Evolutionary conservation across 92 coral and sea anemone genomes (phyloP).

Genomic region (Montipora capitata): DNA sequence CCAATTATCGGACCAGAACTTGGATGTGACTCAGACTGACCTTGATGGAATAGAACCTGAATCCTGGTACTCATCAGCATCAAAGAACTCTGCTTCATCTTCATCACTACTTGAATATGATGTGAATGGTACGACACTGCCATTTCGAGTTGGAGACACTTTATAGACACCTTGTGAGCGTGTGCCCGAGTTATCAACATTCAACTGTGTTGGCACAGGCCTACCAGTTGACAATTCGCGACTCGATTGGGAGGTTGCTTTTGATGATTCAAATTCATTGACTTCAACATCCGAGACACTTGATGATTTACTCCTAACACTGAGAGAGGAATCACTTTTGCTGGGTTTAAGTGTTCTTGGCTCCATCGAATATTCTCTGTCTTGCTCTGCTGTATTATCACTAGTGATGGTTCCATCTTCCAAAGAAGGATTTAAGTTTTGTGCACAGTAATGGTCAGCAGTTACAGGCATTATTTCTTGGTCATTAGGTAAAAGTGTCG

Average conservation of each 20-base stretch:
- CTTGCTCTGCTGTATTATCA: conserved; percentile 17
- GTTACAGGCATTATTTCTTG: conserved; percentile 56
- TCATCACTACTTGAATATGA: conserved; percentile 99
- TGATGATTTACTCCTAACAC: conserved; percentile 66
- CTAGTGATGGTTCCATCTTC: background rate
- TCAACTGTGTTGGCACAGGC: conserved; percentile 29
- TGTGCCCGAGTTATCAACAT: conserved; percentile 8
- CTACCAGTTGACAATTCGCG: conserved; percentile 61
- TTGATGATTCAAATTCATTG: conserved; percentile 42
- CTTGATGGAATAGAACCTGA: conserved; percentile 33
- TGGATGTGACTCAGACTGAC: background rate
- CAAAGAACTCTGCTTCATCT: conserved; percentile 95
- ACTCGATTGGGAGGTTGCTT: conserved; percentile 80
- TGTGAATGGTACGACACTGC: conserved; percentile 84
- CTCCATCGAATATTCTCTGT: conserved; percentile 46
- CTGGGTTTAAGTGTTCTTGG: conserved; percentile 72
- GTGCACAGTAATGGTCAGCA: conserved; percentile 60
- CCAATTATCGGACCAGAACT: no score
- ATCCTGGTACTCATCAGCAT: conserved; percentile 93
- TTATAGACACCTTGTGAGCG: conserved; percentile 77
- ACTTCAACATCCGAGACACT: conserved; percentile 46
- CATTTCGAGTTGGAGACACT: conserved; percentile 79
- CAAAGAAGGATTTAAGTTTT: conserved; percentile 1
- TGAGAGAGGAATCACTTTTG: conserved; percentile 87
- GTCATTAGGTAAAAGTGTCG: conserved; percentile 23